These are phyloP conservation scores for Rafetus swinhoei DNA, from an alignment of 2,113 vertebrate species.

Conservation along the genomic window DNA sequence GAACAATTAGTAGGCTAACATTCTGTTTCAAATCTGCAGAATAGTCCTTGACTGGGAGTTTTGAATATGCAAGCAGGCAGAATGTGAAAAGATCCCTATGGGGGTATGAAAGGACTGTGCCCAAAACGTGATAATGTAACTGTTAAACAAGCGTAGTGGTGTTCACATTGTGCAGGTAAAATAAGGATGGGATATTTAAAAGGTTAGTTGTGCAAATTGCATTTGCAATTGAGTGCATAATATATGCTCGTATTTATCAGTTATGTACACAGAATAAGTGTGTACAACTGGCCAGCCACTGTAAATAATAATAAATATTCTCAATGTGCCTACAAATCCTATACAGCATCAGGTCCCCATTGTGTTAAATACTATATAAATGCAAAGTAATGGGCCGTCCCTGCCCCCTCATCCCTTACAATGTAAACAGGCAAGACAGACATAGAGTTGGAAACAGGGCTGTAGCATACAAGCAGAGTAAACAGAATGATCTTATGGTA, in stretches of 20 bases:
- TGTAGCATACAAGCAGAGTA: not conserved
- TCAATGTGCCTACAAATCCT: not conserved
- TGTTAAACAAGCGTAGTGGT: not conserved
- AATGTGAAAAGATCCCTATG: not conserved
- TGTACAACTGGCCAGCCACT: not conserved
- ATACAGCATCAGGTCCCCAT: not conserved
- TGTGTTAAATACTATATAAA: not conserved
- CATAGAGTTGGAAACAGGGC: rapidly evolving
- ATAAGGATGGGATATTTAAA: not conserved
- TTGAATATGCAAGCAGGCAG: not conserved
- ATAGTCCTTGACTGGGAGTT: not conserved
- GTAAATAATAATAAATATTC: not conserved
- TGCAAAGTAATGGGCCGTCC: not conserved
- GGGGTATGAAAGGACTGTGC: not conserved
- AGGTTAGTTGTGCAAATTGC: not conserved
- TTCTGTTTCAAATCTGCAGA: rapidly evolving
- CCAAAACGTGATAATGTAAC: not conserved
- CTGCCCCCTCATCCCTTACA: not conserved
- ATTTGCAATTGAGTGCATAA: rapidly evolving
- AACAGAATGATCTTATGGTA: not conserved
- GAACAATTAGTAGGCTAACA: not conserved
- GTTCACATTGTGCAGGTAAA: rapidly evolving
- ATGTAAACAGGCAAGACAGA: not conserved
- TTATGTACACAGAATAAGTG: not conserved
- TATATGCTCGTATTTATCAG: not conserved